phyloP scores from a whole-genome alignment of 2,113 vertebrate species.

The Otus sunia region DNA sequence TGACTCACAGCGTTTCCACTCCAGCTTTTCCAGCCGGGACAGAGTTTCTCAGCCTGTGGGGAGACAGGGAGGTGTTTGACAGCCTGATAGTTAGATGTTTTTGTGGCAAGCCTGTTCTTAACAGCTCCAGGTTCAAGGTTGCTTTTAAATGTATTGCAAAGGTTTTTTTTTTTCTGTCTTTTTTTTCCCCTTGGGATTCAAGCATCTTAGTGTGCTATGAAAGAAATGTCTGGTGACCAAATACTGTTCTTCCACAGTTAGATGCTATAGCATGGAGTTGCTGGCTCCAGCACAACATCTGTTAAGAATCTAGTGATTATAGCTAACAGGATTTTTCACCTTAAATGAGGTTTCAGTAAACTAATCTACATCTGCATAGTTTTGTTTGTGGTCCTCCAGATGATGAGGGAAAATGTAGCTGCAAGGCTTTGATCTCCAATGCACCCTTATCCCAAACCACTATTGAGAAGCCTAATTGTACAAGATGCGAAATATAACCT shows the following conservation, averaged over 20 bases:
- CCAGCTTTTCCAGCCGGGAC: not conserved
- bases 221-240: not conserved
- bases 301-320: constrained; percentile 33
- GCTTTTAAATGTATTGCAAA: not conserved
- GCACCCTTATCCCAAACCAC: not conserved
- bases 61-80: not conserved
- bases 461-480: not conserved
- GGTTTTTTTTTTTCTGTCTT: not conserved
- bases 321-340: constrained; percentile 19
- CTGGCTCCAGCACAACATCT: constrained; percentile 23
- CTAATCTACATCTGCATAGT: constrained; percentile 5
- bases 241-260: not conserved
- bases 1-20: not conserved
- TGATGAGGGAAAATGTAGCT: constrained; percentile 24
- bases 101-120: not conserved
- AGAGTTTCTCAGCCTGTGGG: not conserved
- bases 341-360: constrained; percentile 38
- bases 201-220: not conserved
- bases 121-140: not conserved
- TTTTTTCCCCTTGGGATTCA: not conserved
- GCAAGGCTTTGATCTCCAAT: not conserved
- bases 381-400: not conserved
- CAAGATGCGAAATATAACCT: not conserved
- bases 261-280: not conserved
- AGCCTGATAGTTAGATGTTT: not conserved